phyloP scores from a whole-genome alignment of 2,888 invertebrate genomes.

The Drosophila diplacantha region DNA sequence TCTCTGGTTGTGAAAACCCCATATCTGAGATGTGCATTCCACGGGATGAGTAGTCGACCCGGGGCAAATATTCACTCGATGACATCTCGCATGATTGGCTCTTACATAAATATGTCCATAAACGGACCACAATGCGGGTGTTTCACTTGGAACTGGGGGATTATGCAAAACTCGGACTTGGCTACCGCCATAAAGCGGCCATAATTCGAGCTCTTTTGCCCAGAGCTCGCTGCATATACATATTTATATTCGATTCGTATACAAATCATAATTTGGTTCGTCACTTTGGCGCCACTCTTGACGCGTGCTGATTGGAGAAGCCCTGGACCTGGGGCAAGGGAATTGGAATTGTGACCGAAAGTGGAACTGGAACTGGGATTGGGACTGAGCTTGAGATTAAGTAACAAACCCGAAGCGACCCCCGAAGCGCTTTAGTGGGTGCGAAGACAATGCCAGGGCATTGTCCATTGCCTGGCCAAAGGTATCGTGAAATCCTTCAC shows the following conservation, averaged over 20 bases:
- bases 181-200: slow-evolving; percentile 29
- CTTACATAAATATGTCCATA: slow-evolving; percentile 49
- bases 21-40: slow-evolving; percentile 47
- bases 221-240: slow-evolving; percentile 19
- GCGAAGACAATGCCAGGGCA: slow-evolving; percentile 32
- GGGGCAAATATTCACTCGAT: slow-evolving; percentile 34
- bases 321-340: slow-evolving; percentile 13
- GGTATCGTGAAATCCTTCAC: slow-evolving; percentile 35
- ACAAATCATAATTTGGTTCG: slow-evolving; percentile 43
- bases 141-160: slow-evolving; percentile 42
- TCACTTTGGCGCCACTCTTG: slow-evolving; percentile 58
- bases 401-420: slow-evolving; percentile 22
- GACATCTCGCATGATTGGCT: slow-evolving; percentile 43
- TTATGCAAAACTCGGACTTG: slow-evolving; percentile 54
- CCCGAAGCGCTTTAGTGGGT: slow-evolving; percentile 30
- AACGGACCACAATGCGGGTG: slow-evolving; percentile 64
- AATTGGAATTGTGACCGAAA: slow-evolving; percentile 4
- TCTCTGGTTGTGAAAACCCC: slow-evolving; percentile 57
- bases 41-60: slow-evolving; percentile 37
- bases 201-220: slow-evolving; percentile 29
- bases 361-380: slow-evolving; percentile 27
- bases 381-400: slow-evolving; percentile 21
- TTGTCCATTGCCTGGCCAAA: slow-evolving; percentile 36
- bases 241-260: background rate
- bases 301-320: slow-evolving; percentile 52